A percentile compares a stretch with the other conserved stretches of the same genome.
Evolutionary conservation across 2,888 invertebrate genomes (phyloP).

Genomic region (Sepioteuthis lessoniana): DNA sequence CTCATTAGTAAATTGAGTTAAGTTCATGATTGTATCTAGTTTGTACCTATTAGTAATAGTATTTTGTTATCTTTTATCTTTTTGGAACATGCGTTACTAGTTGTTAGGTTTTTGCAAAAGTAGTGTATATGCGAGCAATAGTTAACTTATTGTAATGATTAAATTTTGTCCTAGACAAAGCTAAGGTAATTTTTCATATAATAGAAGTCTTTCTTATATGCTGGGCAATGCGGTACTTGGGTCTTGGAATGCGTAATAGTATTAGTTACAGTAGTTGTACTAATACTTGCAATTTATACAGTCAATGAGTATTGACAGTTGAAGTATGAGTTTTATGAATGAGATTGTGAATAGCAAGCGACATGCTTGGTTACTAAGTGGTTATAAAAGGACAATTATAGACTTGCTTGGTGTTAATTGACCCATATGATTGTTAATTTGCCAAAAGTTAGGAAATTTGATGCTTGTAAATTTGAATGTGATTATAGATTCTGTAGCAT

Average conservation of each 20-base stretch:
- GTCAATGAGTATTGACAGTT: background rate
- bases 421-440: background rate
- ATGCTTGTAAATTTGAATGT: too few species aligned
- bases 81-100: too few species aligned
- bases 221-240: background rate
- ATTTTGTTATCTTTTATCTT: too few species aligned
- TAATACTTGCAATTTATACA: background rate
- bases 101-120: too few species aligned
- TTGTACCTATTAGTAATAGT: too few species aligned
- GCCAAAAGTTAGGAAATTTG: too few species aligned
- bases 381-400: background rate
- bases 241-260: background rate
- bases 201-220: background rate
- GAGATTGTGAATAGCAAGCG: background rate
- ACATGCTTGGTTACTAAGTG: background rate
- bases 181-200: background rate
- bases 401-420: background rate
- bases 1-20: too few species aligned
- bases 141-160: too few species aligned
- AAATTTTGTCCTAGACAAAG: background rate
- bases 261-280: background rate
- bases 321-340: conserved; percentile 14
- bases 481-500: too few species aligned
- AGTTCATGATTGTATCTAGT: too few species aligned
- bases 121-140: too few species aligned